Base-by-base conservation (phyloP, 2,113 vertebrate species). In the Elephantulus edwardii region DNA sequence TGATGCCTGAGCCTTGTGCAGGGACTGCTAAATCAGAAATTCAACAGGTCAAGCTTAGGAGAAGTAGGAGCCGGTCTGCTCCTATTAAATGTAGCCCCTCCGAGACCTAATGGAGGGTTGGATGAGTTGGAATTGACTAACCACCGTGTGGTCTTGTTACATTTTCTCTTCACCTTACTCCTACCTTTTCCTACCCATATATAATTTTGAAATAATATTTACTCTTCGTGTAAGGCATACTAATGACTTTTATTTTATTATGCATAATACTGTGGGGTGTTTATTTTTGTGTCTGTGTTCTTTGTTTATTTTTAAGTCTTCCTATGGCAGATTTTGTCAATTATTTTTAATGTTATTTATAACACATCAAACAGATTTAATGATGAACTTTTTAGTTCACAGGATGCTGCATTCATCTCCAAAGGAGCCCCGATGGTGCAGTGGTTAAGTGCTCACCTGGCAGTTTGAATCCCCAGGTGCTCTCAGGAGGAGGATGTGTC, bases 291-390 rank as follows among this genome's bases (percentile, higher is more conserved):
- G n/a, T n/a, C n/a, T n/a, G n/a, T n/a, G n/a, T n/a, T n/a, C n/a
- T n/a, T n/a, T n/a, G n/a, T n/a, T n/a, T n/a, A n/a, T n/a, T n/a
- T n/a, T n/a, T n/a, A n/a, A n/a, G n/a, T n/a, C n/a, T n/a, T n/a
- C n/a, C n/a, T n/a, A n/a, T n/a, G n/a, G n/a, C n/a, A n/a, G n/a
- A 44, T 66, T 72, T 44, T 52, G n/a, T 50, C 70, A 19, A 42
- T 6, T 72, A 82, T 85, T 72, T 76, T 79, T 62, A 88, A 75
- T 76, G 46, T 19, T 68, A 38, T 77, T 88, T 88, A 19, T 72
- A 50, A 62, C 42, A 17, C 58, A 56, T 75, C 50, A 68, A 50
- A 40, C 64, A 1, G 3, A 64, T 83, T 44, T 50, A 30, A 30
- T 74, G 71, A 60, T 42, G 7, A 9, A 4, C n/a, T n/a, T 66